Conservation (phyloP, 2,888 invertebrate species). For the Carterocephalus palaemon region DNA sequence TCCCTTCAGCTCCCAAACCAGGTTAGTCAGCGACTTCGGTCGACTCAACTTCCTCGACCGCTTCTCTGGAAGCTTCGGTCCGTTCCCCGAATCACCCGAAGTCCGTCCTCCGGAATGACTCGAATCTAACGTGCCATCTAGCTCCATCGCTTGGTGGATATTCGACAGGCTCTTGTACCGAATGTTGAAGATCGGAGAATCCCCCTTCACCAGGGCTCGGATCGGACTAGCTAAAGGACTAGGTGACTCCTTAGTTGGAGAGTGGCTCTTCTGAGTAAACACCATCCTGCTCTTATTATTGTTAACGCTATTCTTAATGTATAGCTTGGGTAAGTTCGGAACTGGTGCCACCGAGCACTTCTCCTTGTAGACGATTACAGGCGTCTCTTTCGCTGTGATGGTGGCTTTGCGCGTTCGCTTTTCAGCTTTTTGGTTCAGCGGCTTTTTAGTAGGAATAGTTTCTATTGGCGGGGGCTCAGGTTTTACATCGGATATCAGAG, state of each 20-base stretch:
- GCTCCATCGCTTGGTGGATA: conserved; percentile 85
- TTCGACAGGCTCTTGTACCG: conserved; percentile 84
- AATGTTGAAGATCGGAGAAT: conserved; percentile 87
- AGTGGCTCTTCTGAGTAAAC: conserved; percentile 84
- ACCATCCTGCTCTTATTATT: conserved; percentile 81
- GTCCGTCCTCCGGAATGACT: conserved; percentile 93
- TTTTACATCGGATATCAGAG: conserved; percentile 79
- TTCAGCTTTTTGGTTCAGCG: conserved; percentile 81
- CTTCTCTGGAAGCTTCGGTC: conserved; percentile 89
- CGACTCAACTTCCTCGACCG: conserved; percentile 88
- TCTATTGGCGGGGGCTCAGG: conserved; percentile 95
- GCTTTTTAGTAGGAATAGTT: conserved; percentile 92
- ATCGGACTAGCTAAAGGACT: conserved; percentile 78
- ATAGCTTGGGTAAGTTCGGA: conserved; percentile 84
- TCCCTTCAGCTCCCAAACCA: conserved; percentile 87
- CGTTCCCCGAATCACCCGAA: conserved; percentile 89
- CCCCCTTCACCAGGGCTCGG: conserved; percentile 80
- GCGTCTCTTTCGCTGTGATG: conserved; percentile 76
- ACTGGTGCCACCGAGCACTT: conserved; percentile 77
- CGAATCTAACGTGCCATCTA: conserved; percentile 92
- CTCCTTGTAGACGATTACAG: conserved; percentile 77
- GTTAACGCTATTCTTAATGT: conserved; percentile 85
- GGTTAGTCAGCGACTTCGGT: conserved; percentile 91
- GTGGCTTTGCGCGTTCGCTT: conserved; percentile 86
- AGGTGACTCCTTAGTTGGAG: conserved; percentile 85